Evolutionary conservation across 2,888 invertebrate genomes (phyloP), one percentile per base, ranked within the genome.

Genomic region (Tachystola acroxantha): DNA sequence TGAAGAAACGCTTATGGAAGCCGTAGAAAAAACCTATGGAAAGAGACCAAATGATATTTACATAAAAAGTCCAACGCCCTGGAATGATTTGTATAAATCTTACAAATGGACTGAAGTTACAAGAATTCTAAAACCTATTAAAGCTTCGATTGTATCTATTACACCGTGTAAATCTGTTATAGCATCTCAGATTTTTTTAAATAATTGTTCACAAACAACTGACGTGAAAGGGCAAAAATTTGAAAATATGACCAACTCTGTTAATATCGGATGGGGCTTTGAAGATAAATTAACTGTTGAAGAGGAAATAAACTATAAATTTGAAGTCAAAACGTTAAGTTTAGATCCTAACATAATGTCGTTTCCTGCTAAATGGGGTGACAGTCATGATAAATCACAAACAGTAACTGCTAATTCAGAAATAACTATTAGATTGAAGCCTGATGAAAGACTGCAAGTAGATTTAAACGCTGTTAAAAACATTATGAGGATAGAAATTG

Each of bases 31-130:
- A 0, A 52, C 61, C 40, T 58, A 58, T 24, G 71, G 70, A 0
- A 25, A 14, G 0, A 39, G 40, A 2, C 73, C 72, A 0, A 50
- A 49, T 20, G 53, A 59, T 24, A 59, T 53, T 0, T 67, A 40
- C 46, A 12, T 66, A 0, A 53, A 40, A 2, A 64, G 64, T 37
- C 74, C 73, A 0, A 75, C 75, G 0, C 68, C 67, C 0, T 74
- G 64, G 64, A 65, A 64, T 0, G 74, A 74, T 34, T 39, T 75
- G 0, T 72, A 64, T 48, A 34, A 39, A 10, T 50, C 47, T 0
- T 57, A 62, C 36, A 42, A 46, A 11, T 74, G 70, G 72, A 30
- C 48, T 2, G 63, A 63, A 25, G 66, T 72, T 2, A 42, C 39
- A 1, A 65, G 63, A 28, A 51, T 51, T 1, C 16, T 74, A 0